Conservation (phyloP, 2,888 invertebrate genomes). For the Brachypalpus laphriformis region DNA sequence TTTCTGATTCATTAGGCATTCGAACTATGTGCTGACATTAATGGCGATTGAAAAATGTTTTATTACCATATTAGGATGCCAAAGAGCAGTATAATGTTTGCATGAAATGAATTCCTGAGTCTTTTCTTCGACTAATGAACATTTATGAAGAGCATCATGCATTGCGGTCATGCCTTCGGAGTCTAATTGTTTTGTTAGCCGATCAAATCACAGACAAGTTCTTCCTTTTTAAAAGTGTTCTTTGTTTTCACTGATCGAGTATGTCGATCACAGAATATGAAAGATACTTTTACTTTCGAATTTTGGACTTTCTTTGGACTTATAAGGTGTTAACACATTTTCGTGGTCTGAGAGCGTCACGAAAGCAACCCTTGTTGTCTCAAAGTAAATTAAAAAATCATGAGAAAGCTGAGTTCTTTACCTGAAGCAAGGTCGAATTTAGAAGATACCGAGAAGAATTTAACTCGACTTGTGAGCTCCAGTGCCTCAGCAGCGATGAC, state of each 20-base stretch:
- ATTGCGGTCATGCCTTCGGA: constrained; percentile 26
- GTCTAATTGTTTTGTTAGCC: constrained; percentile 25
- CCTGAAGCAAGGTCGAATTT: no score
- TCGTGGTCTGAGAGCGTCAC: not conserved
- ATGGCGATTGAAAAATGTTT: constrained; percentile 74
- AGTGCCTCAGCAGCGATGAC: no score
- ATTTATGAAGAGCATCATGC: constrained; percentile 31
- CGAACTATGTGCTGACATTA: constrained; percentile 69
- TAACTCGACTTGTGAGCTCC: no score
- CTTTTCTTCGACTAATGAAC: constrained; percentile 1
- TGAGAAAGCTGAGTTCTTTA: no score
- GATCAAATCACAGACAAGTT: constrained; percentile 21
- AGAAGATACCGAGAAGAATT: no score
- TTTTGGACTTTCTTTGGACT: not conserved
- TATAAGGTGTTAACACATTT: not conserved
- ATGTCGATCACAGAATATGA: not conserved
- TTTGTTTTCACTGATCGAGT: not conserved
- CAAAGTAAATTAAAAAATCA: no score
- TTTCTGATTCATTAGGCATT: constrained; percentile 66
- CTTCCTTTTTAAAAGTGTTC: not conserved
- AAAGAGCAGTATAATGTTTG: constrained; percentile 31
- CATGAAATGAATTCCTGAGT: constrained; percentile 51
- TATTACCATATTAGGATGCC: constrained; percentile 65
- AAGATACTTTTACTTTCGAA: not conserved
- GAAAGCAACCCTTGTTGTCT: not conserved